Conservation (phyloP, 2,888 invertebrate genomes). For the Synanthedon formicaeformis region DNA sequence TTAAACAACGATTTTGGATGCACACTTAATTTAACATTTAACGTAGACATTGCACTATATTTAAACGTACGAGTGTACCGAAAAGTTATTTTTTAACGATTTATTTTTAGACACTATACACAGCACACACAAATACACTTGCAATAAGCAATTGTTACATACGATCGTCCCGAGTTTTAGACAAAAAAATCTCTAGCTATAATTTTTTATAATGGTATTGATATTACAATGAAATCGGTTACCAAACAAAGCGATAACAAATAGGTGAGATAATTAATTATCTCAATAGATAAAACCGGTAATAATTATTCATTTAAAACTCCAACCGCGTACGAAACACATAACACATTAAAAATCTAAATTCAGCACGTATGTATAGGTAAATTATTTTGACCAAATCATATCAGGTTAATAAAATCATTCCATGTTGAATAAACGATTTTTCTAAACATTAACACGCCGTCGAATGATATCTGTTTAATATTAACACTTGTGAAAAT, state of each 20-base stretch:
- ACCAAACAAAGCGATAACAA: neutral
- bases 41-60: conserved; percentile 44
- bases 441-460: conserved; percentile 2
- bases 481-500: conserved; percentile 8
- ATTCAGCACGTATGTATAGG: no score
- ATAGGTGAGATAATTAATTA: neutral
- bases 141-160: conserved; percentile 12
- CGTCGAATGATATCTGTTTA: neutral
- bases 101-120: conserved; percentile 27
- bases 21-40: conserved; percentile 38
- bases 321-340: conserved; percentile 2
- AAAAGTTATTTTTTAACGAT: conserved; percentile 28
- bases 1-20: conserved; percentile 29
- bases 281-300: neutral
- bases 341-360: no score
- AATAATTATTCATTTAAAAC: neutral
- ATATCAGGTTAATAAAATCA: neutral
- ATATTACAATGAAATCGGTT: neutral
- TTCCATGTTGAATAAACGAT: neutral
- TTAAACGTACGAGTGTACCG: conserved; percentile 23
- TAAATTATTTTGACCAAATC: conserved; percentile 11
- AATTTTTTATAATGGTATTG: neutral
- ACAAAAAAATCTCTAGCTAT: neutral
- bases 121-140: conserved; percentile 3
- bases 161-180: conserved; percentile 10